A percentile compares a stretch with the other conserved stretches of the same genome.
These are phyloP conservation scores for Euphonia xanthogaster DNA, from an alignment of 2,797 vertebrate species.

Conservation along the genomic window DNA sequence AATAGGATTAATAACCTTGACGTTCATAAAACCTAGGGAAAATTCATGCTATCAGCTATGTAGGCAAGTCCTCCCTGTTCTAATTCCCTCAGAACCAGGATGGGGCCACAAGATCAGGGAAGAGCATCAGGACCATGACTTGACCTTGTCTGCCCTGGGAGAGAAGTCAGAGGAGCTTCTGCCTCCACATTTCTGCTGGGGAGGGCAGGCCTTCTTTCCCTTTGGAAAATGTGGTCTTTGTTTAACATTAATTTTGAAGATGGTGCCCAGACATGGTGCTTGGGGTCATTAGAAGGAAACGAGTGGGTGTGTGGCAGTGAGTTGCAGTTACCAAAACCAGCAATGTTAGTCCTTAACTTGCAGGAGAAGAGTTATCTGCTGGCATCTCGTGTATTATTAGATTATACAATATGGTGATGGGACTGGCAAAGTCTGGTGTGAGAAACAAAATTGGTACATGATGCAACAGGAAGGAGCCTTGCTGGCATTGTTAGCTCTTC, in stretches of 20 bases:
- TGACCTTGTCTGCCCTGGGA: fast-evolving
- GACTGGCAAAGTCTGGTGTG: neutral
- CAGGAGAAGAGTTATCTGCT: neutral
- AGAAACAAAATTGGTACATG: neutral
- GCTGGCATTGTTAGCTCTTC: neutral
- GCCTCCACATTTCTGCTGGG: neutral
- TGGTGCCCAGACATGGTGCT: neutral
- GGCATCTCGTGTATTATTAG: neutral
- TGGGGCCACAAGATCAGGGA: neutral
- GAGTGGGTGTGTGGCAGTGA: neutral
- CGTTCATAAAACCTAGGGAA: neutral
- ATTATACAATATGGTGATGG: neutral
- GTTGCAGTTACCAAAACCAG: neutral
- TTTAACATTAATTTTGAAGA: neutral
- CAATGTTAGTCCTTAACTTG: neutral
- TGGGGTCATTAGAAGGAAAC: neutral
- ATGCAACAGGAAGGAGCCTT: neutral
- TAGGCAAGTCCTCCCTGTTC: neutral
- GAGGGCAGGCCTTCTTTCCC: neutral
- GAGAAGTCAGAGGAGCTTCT: neutral
- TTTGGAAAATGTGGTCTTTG: neutral
- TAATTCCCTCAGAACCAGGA: fast-evolving
- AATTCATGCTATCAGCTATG: fast-evolving
- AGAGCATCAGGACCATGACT: neutral
- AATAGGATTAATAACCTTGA: neutral